Base-by-base conservation (phyloP, 1,140 invertebrate species). In the Drosophila kikkawai region DNA sequence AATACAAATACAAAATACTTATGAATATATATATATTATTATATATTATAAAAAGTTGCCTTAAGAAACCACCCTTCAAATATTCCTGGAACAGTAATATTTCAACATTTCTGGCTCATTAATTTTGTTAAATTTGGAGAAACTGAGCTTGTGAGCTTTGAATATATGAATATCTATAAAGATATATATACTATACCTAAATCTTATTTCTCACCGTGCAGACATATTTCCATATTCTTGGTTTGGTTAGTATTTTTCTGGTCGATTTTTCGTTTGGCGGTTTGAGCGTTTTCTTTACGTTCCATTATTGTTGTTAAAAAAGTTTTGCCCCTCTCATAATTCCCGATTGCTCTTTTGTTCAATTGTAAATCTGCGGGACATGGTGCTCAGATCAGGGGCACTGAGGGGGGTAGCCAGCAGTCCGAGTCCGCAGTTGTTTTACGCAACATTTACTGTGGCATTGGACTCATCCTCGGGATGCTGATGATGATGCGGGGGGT, bases 321-420 rank as follows among this genome's bases (percentile, higher is more conserved):
- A 73, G 67, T 82, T 87, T 87, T 87, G 66, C 55, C 63, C 65
- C 77, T 83, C 84, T 81, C 85, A 87, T 87, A 87, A 87, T 87
- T 87, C 84, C 84, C 84, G 74, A 87, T 88, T 87, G 84, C 77
- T 87, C 84, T 87, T 87, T 90, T 88, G 84, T 84, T 81, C 84
- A 80, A 87, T 87, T 90, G 84, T 75, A 82, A 82, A 67, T 66
- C 57, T 63, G 69, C 17, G 12, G 42, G 50, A 37, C 7, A 44
- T 22, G 8, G 36, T 39, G 32, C 34, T 29, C 26, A 11, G 48
- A 26, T 6, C 26, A 32, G 26, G 26, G 22, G n/a, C 13, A 7
- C 39, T 37, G 34, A n/a, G 19, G 9, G 75, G 32, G 39, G 26
- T 42, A 68, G 61, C 45, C 82, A 68, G 70, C 60, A 55, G 74